These are phyloP conservation scores for Electrophaes corylata DNA, from an alignment of 2,888 invertebrate genomes.

Conservation along the genomic window DNA sequence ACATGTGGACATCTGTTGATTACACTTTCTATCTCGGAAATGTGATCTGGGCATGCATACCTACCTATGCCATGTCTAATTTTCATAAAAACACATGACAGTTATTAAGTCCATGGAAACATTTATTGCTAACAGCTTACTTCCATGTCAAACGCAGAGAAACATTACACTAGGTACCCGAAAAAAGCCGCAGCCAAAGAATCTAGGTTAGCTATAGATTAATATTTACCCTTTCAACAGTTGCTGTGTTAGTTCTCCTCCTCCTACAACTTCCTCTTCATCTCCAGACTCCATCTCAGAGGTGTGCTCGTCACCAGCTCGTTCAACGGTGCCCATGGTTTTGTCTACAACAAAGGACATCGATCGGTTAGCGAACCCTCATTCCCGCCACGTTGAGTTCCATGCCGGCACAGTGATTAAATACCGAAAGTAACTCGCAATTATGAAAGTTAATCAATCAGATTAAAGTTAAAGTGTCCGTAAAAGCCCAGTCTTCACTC, in stretches of 20 bases:
- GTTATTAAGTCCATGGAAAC: too few relatives aligned
- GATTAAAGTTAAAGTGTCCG: conserved; percentile 33
- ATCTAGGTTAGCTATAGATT: not conserved
- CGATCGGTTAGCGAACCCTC: conserved; percentile 41
- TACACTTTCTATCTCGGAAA: too few relatives aligned
- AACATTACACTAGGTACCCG: not conserved
- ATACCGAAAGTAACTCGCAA: conserved; percentile 38
- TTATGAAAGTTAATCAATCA: conserved; percentile 29
- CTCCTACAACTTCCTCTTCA: conserved; percentile 84
- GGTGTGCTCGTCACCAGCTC: conserved; percentile 85
- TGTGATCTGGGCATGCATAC: too few relatives aligned
- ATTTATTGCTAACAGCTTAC: too few relatives aligned
- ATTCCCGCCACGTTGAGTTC: conserved; percentile 75
- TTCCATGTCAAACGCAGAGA: too few relatives aligned
- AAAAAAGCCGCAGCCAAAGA: not conserved
- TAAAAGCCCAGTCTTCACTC: conserved; percentile 24
- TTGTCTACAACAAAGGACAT: conserved; percentile 64
- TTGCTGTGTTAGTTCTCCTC: conserved; percentile 76
- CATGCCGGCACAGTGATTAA: conserved; percentile 50
- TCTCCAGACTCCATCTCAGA: conserved; percentile 88
- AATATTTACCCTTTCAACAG: conserved; percentile 70
- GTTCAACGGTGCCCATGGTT: conserved; percentile 87
- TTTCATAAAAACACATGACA: too few relatives aligned
- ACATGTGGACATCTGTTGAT: too few relatives aligned
- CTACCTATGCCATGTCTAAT: too few relatives aligned